Percentiles rank a stretch among this genome's conserved stretches.
Evolutionary conservation across 2,888 invertebrate species (phyloP).

Genomic region (Brachynemurus nebulosus): DNA sequence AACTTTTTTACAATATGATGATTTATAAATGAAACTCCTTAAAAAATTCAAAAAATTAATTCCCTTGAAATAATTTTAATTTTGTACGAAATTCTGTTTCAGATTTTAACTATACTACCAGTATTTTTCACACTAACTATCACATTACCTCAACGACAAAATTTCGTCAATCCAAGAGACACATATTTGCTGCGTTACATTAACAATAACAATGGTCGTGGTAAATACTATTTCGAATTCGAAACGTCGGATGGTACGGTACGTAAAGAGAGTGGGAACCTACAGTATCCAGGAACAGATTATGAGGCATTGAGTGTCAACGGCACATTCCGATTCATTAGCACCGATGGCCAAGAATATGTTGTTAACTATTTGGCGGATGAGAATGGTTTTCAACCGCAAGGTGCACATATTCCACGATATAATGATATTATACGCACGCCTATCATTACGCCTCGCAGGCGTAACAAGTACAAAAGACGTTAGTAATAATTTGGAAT

Average conservation of each 20-base stretch:
- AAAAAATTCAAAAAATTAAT: no score
- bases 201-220: neutral
- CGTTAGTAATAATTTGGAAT: neutral
- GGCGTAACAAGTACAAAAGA: neutral
- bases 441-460: no score
- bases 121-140: no score
- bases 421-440: neutral
- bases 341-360: slow-evolving; percentile 33
- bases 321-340: slow-evolving; percentile 34
- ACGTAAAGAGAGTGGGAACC: slow-evolving; percentile 33
- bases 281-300: slow-evolving; percentile 32
- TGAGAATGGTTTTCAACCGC: slow-evolving; percentile 41
- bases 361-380: slow-evolving; percentile 37
- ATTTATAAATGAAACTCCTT: no score
- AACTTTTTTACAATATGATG: no score
- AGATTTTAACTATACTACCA: no score
- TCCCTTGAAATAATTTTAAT: no score
- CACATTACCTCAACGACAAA: no score
- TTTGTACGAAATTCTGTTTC: no score
- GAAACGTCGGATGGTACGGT: slow-evolving; percentile 39
- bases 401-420: slow-evolving; percentile 13
- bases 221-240: slow-evolving; percentile 28
- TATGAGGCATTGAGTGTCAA: slow-evolving; percentile 31
- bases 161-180: no score
- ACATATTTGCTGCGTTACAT: neutral